Conservation (phyloP, 2,113 vertebrate genomes). For the Columba livia region DNA sequence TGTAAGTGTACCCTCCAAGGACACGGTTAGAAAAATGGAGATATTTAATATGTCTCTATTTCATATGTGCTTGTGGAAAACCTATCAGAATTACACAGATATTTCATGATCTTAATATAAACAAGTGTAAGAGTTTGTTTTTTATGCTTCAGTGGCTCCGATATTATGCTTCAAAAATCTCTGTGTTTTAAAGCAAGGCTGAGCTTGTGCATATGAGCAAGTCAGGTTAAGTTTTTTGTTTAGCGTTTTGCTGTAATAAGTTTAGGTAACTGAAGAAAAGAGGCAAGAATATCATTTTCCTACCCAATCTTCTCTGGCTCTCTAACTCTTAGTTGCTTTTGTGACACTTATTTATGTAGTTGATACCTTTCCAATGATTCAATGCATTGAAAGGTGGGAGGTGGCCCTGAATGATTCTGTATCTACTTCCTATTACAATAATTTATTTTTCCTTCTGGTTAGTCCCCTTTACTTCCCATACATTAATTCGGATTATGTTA, state of each 20-base stretch:
- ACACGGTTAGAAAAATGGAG: background rate
- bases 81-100: background rate
- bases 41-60: background rate
- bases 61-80: background rate
- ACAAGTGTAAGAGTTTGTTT: background rate
- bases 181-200: background rate
- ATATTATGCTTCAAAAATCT: background rate
- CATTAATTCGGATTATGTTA: background rate
- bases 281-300: background rate
- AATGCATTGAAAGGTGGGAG: background rate
- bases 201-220: background rate
- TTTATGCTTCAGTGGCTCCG: background rate
- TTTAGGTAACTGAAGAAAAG: background rate
- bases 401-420: background rate
- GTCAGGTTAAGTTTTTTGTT: background rate
- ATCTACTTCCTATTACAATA: background rate
- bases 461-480: background rate
- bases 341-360: background rate
- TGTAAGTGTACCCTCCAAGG: background rate
- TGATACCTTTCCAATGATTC: background rate
- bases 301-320: background rate
- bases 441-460: background rate
- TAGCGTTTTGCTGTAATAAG: background rate
- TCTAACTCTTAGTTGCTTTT: background rate
- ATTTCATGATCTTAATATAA: background rate